Evolutionary conservation across 2,888 invertebrate genomes (phyloP).

Genomic region (Folsomia candida): DNA sequence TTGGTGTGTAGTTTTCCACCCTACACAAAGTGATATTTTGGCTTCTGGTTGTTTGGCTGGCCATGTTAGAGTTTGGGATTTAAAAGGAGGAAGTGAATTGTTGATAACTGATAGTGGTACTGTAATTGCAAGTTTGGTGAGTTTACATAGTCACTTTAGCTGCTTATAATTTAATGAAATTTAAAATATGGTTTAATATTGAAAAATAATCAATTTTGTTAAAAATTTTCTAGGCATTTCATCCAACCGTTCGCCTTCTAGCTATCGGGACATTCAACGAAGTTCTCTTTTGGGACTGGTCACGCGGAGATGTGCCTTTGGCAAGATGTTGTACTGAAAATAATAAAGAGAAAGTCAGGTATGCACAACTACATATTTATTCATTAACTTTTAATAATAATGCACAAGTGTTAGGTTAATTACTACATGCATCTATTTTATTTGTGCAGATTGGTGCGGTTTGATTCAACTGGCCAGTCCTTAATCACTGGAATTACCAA

Average conservation of each 20-base stretch:
- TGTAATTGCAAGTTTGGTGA: conserved; percentile 67
- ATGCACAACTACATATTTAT: conserved; percentile 39
- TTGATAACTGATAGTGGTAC: conserved; percentile 72
- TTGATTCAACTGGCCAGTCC: conserved; percentile 76
- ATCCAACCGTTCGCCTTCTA: conserved; percentile 75
- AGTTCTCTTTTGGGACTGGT: conserved; percentile 88
- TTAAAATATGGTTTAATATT: no score
- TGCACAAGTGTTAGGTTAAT: background rate
- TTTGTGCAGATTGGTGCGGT: conserved; percentile 72
- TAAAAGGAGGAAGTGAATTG: conserved; percentile 77
- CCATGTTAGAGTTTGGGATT: conserved; percentile 86
- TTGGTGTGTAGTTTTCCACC: conserved; percentile 88
- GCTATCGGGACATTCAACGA: conserved; percentile 83
- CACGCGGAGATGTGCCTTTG: conserved; percentile 64
- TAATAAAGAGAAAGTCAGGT: conserved; percentile 78
- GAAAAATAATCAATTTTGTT: conserved; percentile 59
- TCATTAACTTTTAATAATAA: background rate
- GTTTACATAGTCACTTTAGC: no score
- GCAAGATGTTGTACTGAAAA: conserved; percentile 71
- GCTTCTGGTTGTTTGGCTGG: conserved; percentile 86
- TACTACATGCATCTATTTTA: no score
- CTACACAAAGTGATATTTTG: conserved; percentile 74
- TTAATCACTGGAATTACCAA: conserved; percentile 81
- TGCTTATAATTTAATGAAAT: background rate
- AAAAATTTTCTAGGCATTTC: conserved; percentile 70